Conservation (phyloP, 64 coral and sea anemone species). For the Montipora capricornis region DNA sequence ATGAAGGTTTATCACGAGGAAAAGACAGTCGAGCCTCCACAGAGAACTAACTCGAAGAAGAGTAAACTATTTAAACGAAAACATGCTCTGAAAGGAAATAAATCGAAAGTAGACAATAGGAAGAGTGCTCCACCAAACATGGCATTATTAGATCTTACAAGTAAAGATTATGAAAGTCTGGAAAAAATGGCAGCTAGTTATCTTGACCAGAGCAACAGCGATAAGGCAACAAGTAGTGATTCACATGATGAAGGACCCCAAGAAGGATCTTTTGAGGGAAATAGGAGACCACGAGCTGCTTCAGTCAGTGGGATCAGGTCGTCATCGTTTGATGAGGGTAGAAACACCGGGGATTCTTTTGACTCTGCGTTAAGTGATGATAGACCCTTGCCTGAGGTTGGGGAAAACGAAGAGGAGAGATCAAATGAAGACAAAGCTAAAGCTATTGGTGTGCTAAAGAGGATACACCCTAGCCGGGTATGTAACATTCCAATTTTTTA, state of each 20-base stretch:
- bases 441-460: constrained; percentile 61
- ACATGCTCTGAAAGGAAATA: constrained; percentile 43
- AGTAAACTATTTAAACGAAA: constrained; percentile 49
- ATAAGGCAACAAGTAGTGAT: constrained; percentile 25
- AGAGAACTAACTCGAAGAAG: constrained; percentile 47
- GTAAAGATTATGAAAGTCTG: constrained; percentile 9
- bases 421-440: constrained; percentile 30
- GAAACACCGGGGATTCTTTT: background rate
- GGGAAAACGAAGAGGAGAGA: constrained; percentile 18
- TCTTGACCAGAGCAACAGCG: background rate
- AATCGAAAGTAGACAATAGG: constrained; percentile 56
- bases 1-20: constrained; percentile 91
- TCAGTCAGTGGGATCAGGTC: background rate
- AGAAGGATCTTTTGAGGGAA: background rate
- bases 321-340: background rate
- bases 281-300: background rate
- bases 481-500: background rate
- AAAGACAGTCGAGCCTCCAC: constrained; percentile 10
- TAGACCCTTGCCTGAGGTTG: background rate
- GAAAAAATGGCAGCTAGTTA: constrained; percentile 17
- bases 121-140: constrained; percentile 2
- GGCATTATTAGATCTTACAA: background rate
- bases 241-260: constrained; percentile 34
- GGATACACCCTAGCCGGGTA: constrained; percentile 66
- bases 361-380: background rate